These are phyloP conservation scores for Microplitis mediator DNA, from an alignment of 1,140 invertebrate species.

Conservation along the genomic window DNA sequence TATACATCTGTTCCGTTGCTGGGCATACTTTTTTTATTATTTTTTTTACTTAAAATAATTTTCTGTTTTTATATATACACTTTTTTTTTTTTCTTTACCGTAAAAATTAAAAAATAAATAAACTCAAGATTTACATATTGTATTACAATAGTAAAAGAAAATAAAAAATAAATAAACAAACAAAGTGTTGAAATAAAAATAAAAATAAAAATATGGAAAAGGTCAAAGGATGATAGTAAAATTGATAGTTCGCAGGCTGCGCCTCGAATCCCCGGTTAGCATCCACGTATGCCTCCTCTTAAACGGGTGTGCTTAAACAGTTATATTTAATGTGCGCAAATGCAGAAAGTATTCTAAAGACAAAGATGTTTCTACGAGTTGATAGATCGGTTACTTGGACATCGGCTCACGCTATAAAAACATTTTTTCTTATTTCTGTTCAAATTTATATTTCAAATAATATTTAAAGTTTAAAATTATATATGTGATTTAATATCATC, in stretches of 20 bases:
- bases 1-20: conserved; percentile 9
- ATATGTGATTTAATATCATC: not conserved
- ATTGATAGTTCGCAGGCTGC: not conserved
- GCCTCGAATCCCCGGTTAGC: conserved; percentile 8
- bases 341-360: not conserved
- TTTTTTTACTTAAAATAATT: no score
- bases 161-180: no score
- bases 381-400: no score
- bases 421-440: no score
- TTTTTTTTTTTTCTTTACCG: no score
- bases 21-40: no score
- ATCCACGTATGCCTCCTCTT: conserved; percentile 3
- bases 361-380: not conserved
- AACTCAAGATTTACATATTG: no score
- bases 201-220: conserved; percentile 9
- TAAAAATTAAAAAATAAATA: no score
- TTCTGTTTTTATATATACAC: no score
- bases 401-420: no score
- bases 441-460: no score
- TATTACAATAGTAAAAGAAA: no score
- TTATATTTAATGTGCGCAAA: conserved; percentile 9
- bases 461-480: not conserved
- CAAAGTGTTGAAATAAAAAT: not conserved
- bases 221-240: conserved; percentile 22
- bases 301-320: not conserved